These are phyloP conservation scores for Zootoca vivipara DNA, from an alignment of 2,113 vertebrate genomes.

Conservation along the genomic window DNA sequence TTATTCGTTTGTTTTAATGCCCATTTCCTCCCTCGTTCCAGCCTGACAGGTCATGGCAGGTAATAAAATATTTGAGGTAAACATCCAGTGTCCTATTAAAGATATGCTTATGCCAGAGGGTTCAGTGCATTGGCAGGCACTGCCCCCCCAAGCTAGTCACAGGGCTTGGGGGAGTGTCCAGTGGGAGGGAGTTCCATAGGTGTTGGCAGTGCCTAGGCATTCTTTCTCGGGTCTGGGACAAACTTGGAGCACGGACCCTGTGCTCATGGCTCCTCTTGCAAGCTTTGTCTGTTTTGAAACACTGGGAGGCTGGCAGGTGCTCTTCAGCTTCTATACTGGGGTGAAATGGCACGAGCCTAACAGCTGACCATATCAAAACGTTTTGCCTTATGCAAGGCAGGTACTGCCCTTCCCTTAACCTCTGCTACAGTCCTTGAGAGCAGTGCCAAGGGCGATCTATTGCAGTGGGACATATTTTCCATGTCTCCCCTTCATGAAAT, in stretches of 20 bases:
- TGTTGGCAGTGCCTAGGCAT: neutral
- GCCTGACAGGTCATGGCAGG: neutral
- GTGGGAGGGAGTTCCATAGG: neutral
- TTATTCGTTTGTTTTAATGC: neutral
- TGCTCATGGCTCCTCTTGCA: neutral
- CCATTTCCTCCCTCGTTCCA: neutral
- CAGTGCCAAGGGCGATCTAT: constrained; percentile 61
- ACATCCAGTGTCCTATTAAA: neutral
- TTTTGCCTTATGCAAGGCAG: neutral
- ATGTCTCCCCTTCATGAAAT: constrained; percentile 71
- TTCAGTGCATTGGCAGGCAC: neutral
- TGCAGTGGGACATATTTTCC: constrained; percentile 68
- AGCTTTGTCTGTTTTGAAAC: neutral
- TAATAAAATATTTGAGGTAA: neutral
- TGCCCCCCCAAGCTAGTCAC: neutral
- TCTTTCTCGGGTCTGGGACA: neutral
- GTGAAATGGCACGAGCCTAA: neutral
- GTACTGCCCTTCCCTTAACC: constrained; percentile 23
- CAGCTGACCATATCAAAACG: neutral
- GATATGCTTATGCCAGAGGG: neutral
- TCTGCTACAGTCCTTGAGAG: constrained; percentile 60
- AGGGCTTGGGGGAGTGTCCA: too few relatives aligned
- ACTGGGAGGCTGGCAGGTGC: neutral
- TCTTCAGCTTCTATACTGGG: neutral
- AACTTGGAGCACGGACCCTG: neutral